phyloP scores from a whole-genome alignment of 2,888 invertebrate genomes.

The Agrotis segetum region DNA sequence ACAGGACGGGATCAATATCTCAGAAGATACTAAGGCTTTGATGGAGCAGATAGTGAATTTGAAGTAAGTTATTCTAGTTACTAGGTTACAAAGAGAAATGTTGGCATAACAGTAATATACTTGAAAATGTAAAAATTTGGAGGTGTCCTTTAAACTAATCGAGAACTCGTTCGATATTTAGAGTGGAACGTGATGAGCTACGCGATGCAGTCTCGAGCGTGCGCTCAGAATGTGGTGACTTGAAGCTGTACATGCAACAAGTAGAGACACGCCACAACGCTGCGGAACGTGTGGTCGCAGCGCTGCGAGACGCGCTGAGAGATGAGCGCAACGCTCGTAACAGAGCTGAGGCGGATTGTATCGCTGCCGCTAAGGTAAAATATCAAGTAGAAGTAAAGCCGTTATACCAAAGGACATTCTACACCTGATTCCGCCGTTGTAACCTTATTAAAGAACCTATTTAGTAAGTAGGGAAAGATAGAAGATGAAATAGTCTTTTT shows the following conservation, averaged over 20 bases:
- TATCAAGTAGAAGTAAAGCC: background rate
- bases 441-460: background rate
- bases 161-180: background rate
- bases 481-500: background rate
- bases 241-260: constrained; percentile 73
- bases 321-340: constrained; percentile 80
- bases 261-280: constrained; percentile 74
- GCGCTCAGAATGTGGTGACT: constrained; percentile 73
- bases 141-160: no score
- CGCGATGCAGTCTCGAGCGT: constrained; percentile 70
- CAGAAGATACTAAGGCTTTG: constrained; percentile 80
- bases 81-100: no score
- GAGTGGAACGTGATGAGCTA: constrained; percentile 81
- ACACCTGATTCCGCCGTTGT: background rate
- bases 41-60: constrained; percentile 80
- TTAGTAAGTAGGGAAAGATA: background rate
- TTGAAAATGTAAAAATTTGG: no score
- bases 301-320: constrained; percentile 80
- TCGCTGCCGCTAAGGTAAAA: constrained; percentile 75
- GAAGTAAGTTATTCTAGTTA: constrained; percentile 73
- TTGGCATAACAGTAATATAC: no score
- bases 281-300: constrained; percentile 79
- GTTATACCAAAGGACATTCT: background rate
- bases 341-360: constrained; percentile 75
- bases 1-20: constrained; percentile 76